A percentile compares a stretch with the other conserved stretches of the same genome.
phyloP scores from a whole-genome alignment of 2,888 invertebrate genomes.

The Trisateles emortualis region DNA sequence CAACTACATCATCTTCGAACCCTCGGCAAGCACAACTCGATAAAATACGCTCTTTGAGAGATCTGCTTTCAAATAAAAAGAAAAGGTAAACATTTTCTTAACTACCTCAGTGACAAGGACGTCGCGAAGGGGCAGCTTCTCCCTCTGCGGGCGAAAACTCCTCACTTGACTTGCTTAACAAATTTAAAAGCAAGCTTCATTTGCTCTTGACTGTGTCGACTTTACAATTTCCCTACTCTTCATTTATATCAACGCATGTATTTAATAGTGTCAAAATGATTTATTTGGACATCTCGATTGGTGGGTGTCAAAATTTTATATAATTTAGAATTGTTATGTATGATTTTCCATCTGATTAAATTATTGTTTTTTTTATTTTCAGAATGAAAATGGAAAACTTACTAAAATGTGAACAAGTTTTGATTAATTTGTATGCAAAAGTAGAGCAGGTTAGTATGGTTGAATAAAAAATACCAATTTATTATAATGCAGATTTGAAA shows the following conservation, averaged over 20 bases:
- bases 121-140: no score
- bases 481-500: not conserved
- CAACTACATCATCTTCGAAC: conserved; percentile 70
- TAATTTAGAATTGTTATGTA: not conserved
- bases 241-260: no score
- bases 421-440: conserved; percentile 89
- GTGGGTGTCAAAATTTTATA: no score
- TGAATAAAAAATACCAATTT: not conserved
- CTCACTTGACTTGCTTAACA: no score
- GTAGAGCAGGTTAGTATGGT: conserved; percentile 83
- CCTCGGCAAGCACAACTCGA: conserved; percentile 87
- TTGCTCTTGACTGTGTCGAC: no score
- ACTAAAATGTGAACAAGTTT: conserved; percentile 89
- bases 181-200: no score
- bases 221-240: no score
- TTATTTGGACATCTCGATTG: no score
- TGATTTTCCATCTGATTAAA: not conserved
- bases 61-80: conserved; percentile 87
- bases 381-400: conserved; percentile 90
- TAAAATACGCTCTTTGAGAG: conserved; percentile 89
- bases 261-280: no score
- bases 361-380: conserved; percentile 47
- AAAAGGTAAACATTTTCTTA: conserved; percentile 77
- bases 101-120: no score
- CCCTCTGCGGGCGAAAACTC: no score